Percentiles rank a stretch among this genome's conserved stretches.
These are phyloP conservation scores for Phoeniculus purpureus DNA, from an alignment of 2,797 vertebrate genomes.

Conservation along the genomic window DNA sequence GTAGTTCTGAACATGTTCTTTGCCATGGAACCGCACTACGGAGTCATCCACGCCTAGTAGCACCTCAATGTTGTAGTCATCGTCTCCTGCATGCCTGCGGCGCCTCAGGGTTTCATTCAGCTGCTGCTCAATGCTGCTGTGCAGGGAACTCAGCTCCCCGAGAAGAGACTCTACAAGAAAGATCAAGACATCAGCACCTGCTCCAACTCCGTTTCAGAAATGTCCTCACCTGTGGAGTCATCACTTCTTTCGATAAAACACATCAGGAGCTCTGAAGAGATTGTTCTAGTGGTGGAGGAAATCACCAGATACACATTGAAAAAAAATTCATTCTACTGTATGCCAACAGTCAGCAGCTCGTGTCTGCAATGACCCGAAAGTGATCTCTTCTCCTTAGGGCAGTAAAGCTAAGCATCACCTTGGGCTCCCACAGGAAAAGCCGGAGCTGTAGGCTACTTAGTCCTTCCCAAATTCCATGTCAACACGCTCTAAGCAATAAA, in stretches of 20 bases:
- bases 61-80: constrained; percentile 95
- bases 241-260: not conserved
- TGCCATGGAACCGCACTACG: constrained; percentile 95
- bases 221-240: not conserved
- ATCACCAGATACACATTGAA: not conserved
- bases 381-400: not conserved
- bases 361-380: not conserved
- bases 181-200: not conserved
- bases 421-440: not conserved
- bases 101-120: constrained; percentile 82
- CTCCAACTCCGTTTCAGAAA: not conserved
- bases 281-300: fast-evolving
- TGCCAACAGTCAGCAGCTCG: not conserved
- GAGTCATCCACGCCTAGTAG: constrained; percentile 96
- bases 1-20: constrained; percentile 98
- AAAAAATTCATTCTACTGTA: not conserved
- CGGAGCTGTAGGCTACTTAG: not conserved
- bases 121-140: constrained; percentile 71
- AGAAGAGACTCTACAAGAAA: constrained; percentile 73
- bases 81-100: constrained; percentile 83
- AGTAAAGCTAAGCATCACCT: not conserved
- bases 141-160: constrained; percentile 74
- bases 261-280: not conserved
- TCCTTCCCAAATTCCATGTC: not conserved
- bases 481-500: not conserved